These are phyloP conservation scores for Lucilia cuprina DNA, from an alignment of 1,140 invertebrate genomes.

Conservation along the genomic window DNA sequence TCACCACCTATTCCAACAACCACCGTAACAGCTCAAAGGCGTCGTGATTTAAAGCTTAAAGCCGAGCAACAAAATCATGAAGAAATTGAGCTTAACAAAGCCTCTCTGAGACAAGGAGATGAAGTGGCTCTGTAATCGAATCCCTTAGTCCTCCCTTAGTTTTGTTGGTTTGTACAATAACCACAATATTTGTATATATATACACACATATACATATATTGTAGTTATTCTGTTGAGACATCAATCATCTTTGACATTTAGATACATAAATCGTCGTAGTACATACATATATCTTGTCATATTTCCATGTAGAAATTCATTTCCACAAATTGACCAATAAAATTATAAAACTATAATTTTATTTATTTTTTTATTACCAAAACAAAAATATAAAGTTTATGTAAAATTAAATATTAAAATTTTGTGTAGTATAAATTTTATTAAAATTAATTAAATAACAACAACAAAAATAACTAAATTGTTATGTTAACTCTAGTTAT, in stretches of 20 bases:
- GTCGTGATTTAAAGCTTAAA: constrained; percentile 51
- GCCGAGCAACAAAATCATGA: constrained; percentile 50
- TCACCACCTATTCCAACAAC: constrained; percentile 42
- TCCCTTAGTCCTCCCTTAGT: background rate
- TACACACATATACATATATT: background rate
- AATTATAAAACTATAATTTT: constrained; percentile 9
- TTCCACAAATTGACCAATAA: constrained; percentile 29
- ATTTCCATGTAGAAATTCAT: constrained; percentile 5
- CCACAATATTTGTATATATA: too few species aligned
- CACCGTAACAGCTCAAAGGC: constrained; percentile 51
- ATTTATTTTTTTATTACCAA: constrained; percentile 27
- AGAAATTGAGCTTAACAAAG: constrained; percentile 46
- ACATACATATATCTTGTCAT: constrained; percentile 1
- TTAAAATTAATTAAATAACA: constrained; percentile 7
- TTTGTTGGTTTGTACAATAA: background rate
- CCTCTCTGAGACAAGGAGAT: constrained; percentile 51
- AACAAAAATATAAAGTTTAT: constrained; percentile 9
- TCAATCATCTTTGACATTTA: background rate
- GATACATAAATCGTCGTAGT: background rate
- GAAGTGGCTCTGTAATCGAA: constrained; percentile 55
- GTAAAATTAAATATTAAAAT: constrained; percentile 56
- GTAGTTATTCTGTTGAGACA: constrained; percentile 9
- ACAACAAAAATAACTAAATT: constrained; percentile 19
- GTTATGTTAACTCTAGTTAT: constrained; percentile 31
- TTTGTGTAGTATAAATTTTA: constrained; percentile 59